These are phyloP conservation scores for Forficula auricularia DNA, from an alignment of 1,140 invertebrate genomes.

Conservation along the genomic window DNA sequence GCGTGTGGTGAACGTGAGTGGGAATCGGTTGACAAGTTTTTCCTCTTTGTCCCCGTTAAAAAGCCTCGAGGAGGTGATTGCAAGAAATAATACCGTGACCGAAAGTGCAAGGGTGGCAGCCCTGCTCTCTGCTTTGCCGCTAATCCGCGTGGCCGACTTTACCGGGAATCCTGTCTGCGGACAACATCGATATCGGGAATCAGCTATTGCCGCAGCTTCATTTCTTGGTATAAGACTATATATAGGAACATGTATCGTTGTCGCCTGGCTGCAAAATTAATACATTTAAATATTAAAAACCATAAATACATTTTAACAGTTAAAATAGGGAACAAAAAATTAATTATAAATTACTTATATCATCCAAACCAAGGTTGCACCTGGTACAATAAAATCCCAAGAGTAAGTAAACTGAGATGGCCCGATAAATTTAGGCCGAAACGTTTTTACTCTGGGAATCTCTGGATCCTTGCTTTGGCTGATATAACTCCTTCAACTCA, in stretches of 20 bases:
- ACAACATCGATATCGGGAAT: conserved; percentile 41
- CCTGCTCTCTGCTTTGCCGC: conserved; percentile 29
- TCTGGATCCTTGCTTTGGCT: too few species aligned
- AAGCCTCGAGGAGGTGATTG: conserved; percentile 27
- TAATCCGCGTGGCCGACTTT: conserved; percentile 34
- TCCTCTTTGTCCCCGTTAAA: conserved; percentile 24
- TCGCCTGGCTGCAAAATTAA: too few species aligned
- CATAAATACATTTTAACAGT: too few species aligned
- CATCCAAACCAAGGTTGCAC: too few species aligned
- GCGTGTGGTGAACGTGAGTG: conserved; percentile 30
- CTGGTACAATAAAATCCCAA: too few species aligned
- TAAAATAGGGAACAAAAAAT: too few species aligned
- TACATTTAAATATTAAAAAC: too few species aligned
- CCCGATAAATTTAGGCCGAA: too few species aligned
- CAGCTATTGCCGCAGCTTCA: conserved; percentile 28
- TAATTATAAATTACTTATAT: too few species aligned
- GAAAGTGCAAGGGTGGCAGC: conserved; percentile 30
- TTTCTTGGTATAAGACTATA: background rate
- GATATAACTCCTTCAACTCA: too few species aligned
- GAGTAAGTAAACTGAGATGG: too few species aligned
- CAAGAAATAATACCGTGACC: conserved; percentile 29
- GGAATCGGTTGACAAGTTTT: conserved; percentile 29
- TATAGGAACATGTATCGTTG: background rate
- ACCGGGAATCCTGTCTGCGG: conserved; percentile 39
- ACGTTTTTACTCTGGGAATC: too few species aligned